phyloP scores from a whole-genome alignment of 2,113 vertebrate species.

The Atractosteus spatula region DNA sequence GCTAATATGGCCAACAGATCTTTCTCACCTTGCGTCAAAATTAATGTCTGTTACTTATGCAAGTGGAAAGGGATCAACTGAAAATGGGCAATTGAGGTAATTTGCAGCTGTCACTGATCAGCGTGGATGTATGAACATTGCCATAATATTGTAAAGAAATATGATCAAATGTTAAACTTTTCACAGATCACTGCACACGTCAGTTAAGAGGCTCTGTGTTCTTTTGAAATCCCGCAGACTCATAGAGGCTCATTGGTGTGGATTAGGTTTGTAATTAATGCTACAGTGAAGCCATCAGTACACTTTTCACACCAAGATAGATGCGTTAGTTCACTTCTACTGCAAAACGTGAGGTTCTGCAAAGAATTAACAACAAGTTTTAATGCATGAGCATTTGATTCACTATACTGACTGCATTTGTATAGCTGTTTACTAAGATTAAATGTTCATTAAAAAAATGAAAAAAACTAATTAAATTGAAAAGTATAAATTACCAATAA shows the following conservation, averaged over 20 bases:
- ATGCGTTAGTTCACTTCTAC: no score
- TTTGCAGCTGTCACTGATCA: conserved; percentile 37
- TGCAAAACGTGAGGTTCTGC: no score
- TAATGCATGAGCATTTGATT: no score
- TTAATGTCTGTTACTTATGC: conserved; percentile 29
- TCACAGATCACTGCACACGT: conserved; percentile 8
- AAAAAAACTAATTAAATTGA: no score
- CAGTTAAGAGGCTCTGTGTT: not conserved
- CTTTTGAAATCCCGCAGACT: not conserved
- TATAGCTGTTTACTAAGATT: no score
- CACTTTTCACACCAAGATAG: no score
- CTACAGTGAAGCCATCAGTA: not conserved
- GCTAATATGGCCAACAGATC: conserved; percentile 38
- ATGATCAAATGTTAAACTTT: conserved; percentile 32
- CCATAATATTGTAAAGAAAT: not conserved
- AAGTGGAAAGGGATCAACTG: not conserved
- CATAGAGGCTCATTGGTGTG: not conserved
- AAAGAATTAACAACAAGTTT: no score
- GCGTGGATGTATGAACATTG: conserved; percentile 27
- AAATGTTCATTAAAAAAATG: no score
- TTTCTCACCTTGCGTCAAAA: conserved; percentile 16
- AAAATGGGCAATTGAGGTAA: conserved; percentile 22
- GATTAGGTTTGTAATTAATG: not conserved
- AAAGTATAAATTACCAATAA: no score
- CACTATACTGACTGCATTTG: no score